Evolutionary conservation across 2,797 vertebrate species (phyloP), one percentile per base, ranked within the genome.

Genomic region (Momotus momota): DNA sequence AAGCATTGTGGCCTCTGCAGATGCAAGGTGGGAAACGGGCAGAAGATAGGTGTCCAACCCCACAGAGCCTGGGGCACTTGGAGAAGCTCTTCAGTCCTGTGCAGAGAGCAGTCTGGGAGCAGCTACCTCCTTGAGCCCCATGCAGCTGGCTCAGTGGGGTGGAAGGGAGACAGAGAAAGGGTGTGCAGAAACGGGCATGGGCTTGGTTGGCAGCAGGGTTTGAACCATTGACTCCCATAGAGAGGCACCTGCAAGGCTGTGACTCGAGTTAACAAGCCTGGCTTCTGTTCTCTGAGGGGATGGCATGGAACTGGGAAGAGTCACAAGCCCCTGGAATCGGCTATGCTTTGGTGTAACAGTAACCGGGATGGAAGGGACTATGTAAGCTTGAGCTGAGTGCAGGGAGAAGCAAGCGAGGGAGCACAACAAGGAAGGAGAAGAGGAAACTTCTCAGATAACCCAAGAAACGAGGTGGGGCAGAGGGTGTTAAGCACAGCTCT

Each of bases 1-100:
- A 95, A 93, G 82, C 22, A 22, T 75, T 58, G 4, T 26, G 27
- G 38, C 17, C 22, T 92, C 66, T 79, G 55, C 29, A 81, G 91
- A 90, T 86, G 72, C 18, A 58, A 33, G 31, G 25, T 91, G 41
- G 58, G 73, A 95, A 90, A 23, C 1, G 16, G 26, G 54, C 46
- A 90, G 49, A 26, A 72, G 19, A 26, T 8, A 29, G 2, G 4
- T 41, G 43, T 66, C 46, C 43, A 75, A 9, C 43, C 35, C 41
- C 27, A 25, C 38, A 21, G 48, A 85, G 46, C 61, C 65, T 49
- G 49, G 14, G 17, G 33, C 6, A 5, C 21, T 72, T 0, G 0
- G 61, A 81, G 70, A 6, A 69, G 54, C 31, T 81, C 48, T 70
- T 40, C 10, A 58, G 31, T 21, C 7, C 23, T 25, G 13, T 41